phyloP scores from a whole-genome alignment of 30 jellyfish, hydroid and myxozoan genomes.

The Calvadosia cruxmelitensis region DNA sequence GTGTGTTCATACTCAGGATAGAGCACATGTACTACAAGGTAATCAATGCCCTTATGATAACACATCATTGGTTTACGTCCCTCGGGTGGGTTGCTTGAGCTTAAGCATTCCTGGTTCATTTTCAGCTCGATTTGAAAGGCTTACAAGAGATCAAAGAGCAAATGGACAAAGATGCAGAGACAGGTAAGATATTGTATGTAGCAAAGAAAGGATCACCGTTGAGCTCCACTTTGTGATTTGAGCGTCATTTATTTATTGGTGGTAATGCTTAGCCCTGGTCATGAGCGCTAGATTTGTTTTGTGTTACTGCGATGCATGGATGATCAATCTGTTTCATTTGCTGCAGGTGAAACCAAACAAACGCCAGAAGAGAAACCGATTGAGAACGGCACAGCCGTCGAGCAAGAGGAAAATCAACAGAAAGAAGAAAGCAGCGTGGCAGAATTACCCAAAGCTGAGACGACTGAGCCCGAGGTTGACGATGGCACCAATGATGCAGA shows the following conservation, averaged over 20 bases:
- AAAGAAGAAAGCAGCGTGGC: constrained; percentile 1
- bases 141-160: constrained; percentile 47
- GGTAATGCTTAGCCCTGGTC: too few species aligned
- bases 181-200: too few species aligned
- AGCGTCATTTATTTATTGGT: too few species aligned
- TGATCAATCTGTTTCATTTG: too few species aligned
- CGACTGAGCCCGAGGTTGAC: constrained; percentile 16
- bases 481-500: constrained; percentile 24
- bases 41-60: too few species aligned
- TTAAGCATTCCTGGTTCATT: neutral
- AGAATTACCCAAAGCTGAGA: neutral
- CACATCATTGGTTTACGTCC: too few species aligned
- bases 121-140: constrained; percentile 59
- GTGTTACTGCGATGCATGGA: too few species aligned
- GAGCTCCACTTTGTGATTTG: too few species aligned
- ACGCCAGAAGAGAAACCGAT: constrained; percentile 6
- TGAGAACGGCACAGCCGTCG: constrained; percentile 14
- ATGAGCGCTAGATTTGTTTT: too few species aligned
- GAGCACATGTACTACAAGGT: constrained; percentile 94
- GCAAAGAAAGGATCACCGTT: too few species aligned
- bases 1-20: constrained; percentile 65
- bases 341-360: constrained; percentile 16
- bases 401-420: constrained; percentile 23
- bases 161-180: constrained; percentile 47
- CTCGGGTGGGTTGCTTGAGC: too few species aligned